phyloP scores from a whole-genome alignment of 2,888 invertebrate species.

The Itoplectis maculator region DNA sequence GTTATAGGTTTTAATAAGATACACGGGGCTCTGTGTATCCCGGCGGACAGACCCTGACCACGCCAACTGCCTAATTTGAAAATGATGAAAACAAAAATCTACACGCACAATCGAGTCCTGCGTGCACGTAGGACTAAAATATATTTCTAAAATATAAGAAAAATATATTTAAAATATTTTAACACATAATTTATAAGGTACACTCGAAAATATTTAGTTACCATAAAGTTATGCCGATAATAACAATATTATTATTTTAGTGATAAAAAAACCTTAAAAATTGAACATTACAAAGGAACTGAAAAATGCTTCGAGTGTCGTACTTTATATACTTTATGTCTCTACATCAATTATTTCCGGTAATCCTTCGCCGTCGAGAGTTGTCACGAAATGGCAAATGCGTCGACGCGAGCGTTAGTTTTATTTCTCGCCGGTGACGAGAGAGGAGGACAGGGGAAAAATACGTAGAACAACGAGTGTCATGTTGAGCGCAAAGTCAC shows the following conservation, averaged over 20 bases:
- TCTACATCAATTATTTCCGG: neutral
- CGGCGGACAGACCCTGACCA: neutral
- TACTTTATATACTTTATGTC: too few species aligned
- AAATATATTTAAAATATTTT: too few species aligned
- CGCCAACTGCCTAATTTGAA: slow-evolving; percentile 31
- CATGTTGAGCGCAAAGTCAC: neutral
- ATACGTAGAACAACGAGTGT: slow-evolving; percentile 2
- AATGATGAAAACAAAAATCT: slow-evolving; percentile 1
- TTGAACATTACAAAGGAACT: too few species aligned
- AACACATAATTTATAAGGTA: too few species aligned
- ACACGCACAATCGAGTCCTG: too few species aligned
- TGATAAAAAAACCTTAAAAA: too few species aligned
- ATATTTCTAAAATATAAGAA: too few species aligned
- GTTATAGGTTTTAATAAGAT: slow-evolving; percentile 48
- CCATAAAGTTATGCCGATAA: too few species aligned
- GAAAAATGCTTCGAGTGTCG: too few species aligned
- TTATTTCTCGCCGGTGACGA: neutral
- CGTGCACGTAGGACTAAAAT: too few species aligned
- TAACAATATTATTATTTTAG: too few species aligned
- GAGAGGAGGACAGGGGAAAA: neutral
- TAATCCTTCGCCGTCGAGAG: neutral
- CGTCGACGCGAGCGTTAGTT: neutral
- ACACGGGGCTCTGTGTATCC: neutral
- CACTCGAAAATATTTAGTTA: too few species aligned
- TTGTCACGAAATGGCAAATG: slow-evolving; percentile 4